A percentile compares a stretch with the other conserved stretches of the same genome.
These are phyloP conservation scores for Drosophila arawakana DNA, from an alignment of 1,140 invertebrate species.

Conservation along the genomic window DNA sequence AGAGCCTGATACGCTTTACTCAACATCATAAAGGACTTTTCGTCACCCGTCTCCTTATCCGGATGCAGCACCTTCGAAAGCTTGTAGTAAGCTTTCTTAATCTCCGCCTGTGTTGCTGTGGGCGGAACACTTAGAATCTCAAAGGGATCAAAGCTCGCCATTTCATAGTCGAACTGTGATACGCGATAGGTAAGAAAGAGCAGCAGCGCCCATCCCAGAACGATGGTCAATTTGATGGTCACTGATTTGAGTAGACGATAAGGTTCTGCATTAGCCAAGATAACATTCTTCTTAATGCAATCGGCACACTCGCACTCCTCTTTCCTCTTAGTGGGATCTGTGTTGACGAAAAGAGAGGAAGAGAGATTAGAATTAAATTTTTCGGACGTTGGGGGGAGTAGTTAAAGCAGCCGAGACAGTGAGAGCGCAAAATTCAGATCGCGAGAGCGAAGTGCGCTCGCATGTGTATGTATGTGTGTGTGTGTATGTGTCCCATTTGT, in stretches of 20 bases:
- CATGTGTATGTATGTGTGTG: constrained; percentile 33
- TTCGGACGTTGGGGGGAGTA: background rate
- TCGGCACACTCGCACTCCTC: constrained; percentile 94
- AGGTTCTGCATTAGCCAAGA: constrained; percentile 92
- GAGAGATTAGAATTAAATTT: constrained; percentile 21
- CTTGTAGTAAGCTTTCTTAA: constrained; percentile 98
- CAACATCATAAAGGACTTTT: constrained; percentile 98
- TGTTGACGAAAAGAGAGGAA: background rate
- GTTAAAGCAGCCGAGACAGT: background rate
- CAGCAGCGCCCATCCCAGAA: constrained; percentile 95
- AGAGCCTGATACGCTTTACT: constrained; percentile 97
- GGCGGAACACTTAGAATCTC: constrained; percentile 96
- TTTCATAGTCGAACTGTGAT: constrained; percentile 98
- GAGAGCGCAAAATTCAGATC: constrained; percentile 19
- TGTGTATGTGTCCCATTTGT: constrained; percentile 62
- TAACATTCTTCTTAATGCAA: constrained; percentile 93
- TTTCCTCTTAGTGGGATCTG: constrained; percentile 90
- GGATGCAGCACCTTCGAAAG: constrained; percentile 97
- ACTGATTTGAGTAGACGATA: constrained; percentile 93
- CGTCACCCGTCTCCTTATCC: constrained; percentile 98
- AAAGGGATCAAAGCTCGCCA: constrained; percentile 99
- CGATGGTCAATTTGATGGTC: constrained; percentile 87
- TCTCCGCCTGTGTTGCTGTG: constrained; percentile 93
- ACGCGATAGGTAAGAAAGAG: constrained; percentile 97
- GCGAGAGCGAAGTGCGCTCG: constrained; percentile 22